Evolutionary conservation across 2,888 invertebrate genomes (phyloP), one percentile per base, ranked within the genome.

Genomic region (Epirrhoe tristata): DNA sequence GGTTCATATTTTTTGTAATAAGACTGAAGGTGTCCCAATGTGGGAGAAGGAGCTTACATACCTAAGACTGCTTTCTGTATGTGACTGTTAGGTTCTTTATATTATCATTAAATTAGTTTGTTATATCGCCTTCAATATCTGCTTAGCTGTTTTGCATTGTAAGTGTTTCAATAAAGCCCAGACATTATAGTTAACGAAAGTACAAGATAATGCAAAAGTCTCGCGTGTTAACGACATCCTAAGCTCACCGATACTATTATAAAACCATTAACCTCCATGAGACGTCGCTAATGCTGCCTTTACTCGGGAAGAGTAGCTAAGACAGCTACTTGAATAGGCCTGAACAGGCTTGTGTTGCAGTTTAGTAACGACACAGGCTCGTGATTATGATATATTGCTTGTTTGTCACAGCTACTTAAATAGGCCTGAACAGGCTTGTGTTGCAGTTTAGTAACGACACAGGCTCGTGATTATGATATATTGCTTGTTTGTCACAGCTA

Each of bases 181-280:
- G 12, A 43, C 39, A 53, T 32, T 2, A 7, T 24, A 51, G 51
- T 48, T 17, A n/a, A 12, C 52, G 36, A 54, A 34, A 54, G 32
- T 34, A 36, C n/a, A 52, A 54, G 54, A 36, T 32, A 32, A 54
- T 32, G 16, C 31, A 10, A n/a, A 8, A 16, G 48, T 61, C n/a
- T 51, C 63, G 65, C 52, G 53, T 58, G 63, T 6, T 63, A 60
- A 63, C 51, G 52, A 31, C 24, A 34, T 63, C 16, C 50, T 58
- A 43, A 58, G 58, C 50, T 46, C 16, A 62, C 31, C 52, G 51
- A 67, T 59, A 50, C 66, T 58, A 58, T 67, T 63, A 63, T 48
- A 56, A 67, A 67, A 59, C 59, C 63, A 63, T 63, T 67, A 63
- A 63, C 67, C 59, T 63, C 52, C 54, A 56, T 63, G 36, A 36